These are phyloP conservation scores for Deilephila porcellus DNA, from an alignment of 2,888 invertebrate species.

Conservation along the genomic window DNA sequence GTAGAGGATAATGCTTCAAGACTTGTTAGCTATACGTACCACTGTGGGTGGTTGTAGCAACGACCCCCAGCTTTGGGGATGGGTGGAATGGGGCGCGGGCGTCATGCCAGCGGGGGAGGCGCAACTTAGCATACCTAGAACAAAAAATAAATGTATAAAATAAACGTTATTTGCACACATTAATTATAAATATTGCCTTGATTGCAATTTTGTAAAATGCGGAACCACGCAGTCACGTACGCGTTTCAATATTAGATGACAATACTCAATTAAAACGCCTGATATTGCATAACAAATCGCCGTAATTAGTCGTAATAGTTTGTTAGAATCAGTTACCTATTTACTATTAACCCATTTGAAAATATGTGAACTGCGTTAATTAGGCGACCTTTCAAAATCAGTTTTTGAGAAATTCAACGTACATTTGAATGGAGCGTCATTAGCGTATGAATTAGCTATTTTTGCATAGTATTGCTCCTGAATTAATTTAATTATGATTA, in stretches of 20 bases:
- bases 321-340: not conserved
- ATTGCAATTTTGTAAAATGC: constrained; percentile 42
- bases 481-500: not conserved
- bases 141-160: constrained; percentile 33
- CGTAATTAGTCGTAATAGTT: constrained; percentile 16
- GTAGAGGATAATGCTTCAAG: not conserved
- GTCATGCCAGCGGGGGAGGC: constrained; percentile 79
- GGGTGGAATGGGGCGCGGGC: constrained; percentile 67
- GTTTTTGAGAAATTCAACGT: not conserved
- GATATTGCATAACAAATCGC: not conserved
- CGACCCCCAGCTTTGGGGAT: constrained; percentile 67
- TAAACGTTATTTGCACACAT: not conserved
- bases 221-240: constrained; percentile 46
- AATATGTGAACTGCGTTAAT: constrained; percentile 31
- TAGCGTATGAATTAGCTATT: not conserved
- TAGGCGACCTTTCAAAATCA: not conserved
- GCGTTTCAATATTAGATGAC: constrained; percentile 7
- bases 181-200: not conserved
- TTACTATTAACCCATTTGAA: constrained; percentile 34
- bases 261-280: not conserved
- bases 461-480: not conserved
- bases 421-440: not conserved
- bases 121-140: constrained; percentile 76
- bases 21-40: constrained; percentile 56
- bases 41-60: constrained; percentile 68